Evolutionary conservation across 2,797 vertebrate species (phyloP), one percentile per base, ranked within the genome.

Genomic region (Peromyscus melanophrys): DNA sequence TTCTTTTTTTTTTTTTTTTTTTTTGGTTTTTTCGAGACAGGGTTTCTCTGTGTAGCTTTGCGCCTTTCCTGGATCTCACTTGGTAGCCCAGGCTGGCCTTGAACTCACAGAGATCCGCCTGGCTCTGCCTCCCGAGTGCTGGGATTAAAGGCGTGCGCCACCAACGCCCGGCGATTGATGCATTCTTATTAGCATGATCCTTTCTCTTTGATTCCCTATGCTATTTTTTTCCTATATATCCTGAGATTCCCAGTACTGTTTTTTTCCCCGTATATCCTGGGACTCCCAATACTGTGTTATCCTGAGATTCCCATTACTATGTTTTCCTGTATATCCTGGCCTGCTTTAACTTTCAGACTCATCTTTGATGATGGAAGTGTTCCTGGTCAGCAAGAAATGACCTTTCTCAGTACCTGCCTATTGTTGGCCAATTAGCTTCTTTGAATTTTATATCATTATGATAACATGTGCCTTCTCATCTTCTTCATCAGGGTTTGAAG

Each of bases 401-500:
- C 29, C 27, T 82, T 75, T 86, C 49, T 80, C 89, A 67, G 11
- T 8, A 40, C 27, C 17, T 49, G 1, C 3, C 1, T 1, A 81
- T 52, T 13, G 8, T 67, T 55, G 37, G 27, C 77, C 52, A 65
- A 3, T 80, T 34, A 43, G 27, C 17, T 76, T n/a, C 52, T 84
- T 55, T 40, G 12, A 77, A 21, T n/a, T 31, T n/a, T 55, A 23
- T 31, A 14, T 77, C 14, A 61, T 2, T 31, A 14, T n/a, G 5
- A 29, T 5, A 25, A 27, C 0, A 0, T 11, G 6, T 34, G 40
- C 27, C 27, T 25, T 31, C 63, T 65, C 37, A n/a, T 57, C 34
- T 52, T 29, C 2, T 75, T 23, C 27, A 49, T 65, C 10, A 63
- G 29, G 27, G 43, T 65, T 76, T 75, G 19, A 87, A 75, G 23